Percentiles rank a stretch among this genome's conserved stretches.
phyloP scores from a whole-genome alignment of 2,797 vertebrate species.

The Erithacus rubecula region DNA sequence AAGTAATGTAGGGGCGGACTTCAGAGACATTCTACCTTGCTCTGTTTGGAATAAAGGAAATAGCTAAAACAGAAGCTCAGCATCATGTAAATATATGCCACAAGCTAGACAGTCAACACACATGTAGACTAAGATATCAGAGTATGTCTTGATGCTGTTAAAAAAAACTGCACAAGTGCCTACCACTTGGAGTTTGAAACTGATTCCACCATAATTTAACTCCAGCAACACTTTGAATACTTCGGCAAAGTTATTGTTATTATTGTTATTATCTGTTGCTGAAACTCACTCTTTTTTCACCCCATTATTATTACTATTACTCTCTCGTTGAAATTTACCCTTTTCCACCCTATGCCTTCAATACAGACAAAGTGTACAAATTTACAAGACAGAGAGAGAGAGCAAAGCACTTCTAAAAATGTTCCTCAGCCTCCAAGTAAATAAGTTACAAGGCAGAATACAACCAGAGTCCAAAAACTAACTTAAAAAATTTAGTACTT shows the following conservation, averaged over 20 bases:
- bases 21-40: neutral
- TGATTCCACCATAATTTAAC: neutral
- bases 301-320: neutral
- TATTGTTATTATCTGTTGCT: neutral
- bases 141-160: neutral
- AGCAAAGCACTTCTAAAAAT: neutral
- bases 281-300: neutral
- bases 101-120: neutral
- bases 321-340: neutral
- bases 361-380: neutral
- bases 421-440: neutral
- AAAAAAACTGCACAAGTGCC: neutral
- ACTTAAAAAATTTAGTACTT: neutral
- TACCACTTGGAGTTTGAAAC: neutral
- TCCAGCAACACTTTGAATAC: neutral
- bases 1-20: neutral
- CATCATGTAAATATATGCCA: neutral
- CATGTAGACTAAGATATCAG: neutral
- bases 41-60: neutral
- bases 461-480: conserved; percentile 28
- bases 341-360: neutral
- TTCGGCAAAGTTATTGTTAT: neutral
- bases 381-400: neutral
- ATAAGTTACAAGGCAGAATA: conserved; percentile 4
- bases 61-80: neutral